Evolutionary conservation across 2,113 vertebrate genomes (phyloP), one percentile per base, ranked within the genome.

Genomic region (Numida meleagris): DNA sequence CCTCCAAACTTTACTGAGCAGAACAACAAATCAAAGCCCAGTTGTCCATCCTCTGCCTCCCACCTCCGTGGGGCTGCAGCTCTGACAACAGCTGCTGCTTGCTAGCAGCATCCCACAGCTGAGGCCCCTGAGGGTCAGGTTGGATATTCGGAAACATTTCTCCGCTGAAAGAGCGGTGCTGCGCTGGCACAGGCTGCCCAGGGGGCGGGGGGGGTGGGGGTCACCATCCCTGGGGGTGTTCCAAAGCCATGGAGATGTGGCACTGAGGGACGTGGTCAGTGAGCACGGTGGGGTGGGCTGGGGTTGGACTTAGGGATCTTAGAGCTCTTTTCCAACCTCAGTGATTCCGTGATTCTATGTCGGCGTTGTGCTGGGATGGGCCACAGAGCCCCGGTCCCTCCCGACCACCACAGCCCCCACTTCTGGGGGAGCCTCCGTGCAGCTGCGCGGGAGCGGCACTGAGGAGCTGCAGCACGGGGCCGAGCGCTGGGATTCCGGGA

Each of bases 381-480:
- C 23, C 15, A 17, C 4, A 27, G 51, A 24, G 31, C 5, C 55
- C 19, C 12, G 4, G 3, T 11, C 10, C 40, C 8, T 19, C 2
- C 1, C 12, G 36, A 10, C 31, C 36, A 33, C 6, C 3, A 12
- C 19, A 6, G 8, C 25, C 12, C 50, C 6, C 51, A 13, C 6
- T 25, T 43, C 50, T 4, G 6, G 67, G 14, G 25, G 77, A 0
- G 34, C 27, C 42, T 23, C 51, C 45, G 57, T 36, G 8, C 15
- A 38, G 51, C 34, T 45, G 55, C 4, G 0, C 2, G 13, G 3
- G 55, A 21, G 17, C 4, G 18, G 25, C 61, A 38, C 38, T 17
- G 8, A 8, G 1, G 2, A 68, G 24, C 46, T 40, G 55, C n/a
- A n/a, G 46, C 38, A 53, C n/a, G 20, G 0, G 18, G 29, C 53